Evolutionary conservation across 2,113 vertebrate species (phyloP).

Genomic region (Rhinichthys klamathensis): DNA sequence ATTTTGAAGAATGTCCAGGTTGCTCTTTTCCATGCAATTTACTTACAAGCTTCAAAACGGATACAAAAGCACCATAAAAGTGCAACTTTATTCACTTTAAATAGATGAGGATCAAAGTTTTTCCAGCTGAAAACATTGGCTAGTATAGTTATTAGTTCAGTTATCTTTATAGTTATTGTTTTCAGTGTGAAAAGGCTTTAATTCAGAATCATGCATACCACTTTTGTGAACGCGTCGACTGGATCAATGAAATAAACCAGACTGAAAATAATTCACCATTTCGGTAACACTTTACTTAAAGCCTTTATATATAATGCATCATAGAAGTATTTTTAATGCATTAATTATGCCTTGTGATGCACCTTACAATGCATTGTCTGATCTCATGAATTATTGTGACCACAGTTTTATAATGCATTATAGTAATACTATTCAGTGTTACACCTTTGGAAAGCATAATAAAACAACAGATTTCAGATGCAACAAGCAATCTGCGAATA

Average conservation of each 20-base stretch:
- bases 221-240: neutral
- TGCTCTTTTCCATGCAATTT: neutral
- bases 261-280: neutral
- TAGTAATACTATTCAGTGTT: too few relatives aligned
- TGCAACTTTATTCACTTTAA: neutral
- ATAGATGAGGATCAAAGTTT: too few relatives aligned
- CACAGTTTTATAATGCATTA: too few relatives aligned
- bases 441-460: too few relatives aligned
- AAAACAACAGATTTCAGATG: too few relatives aligned
- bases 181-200: neutral
- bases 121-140: neutral
- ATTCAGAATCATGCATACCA: neutral
- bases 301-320: too few relatives aligned
- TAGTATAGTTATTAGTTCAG: neutral
- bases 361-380: too few relatives aligned
- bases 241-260: neutral
- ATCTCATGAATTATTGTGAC: too few relatives aligned
- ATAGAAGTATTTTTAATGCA: too few relatives aligned
- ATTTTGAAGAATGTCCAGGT: neutral
- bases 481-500: too few relatives aligned
- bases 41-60: neutral
- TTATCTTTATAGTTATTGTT: neutral
- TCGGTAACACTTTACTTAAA: too few relatives aligned
- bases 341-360: too few relatives aligned
- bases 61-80: neutral